Evolutionary conservation across 2,113 vertebrate species (phyloP).

Genomic region (Cryptomyrus ogoouensis): DNA sequence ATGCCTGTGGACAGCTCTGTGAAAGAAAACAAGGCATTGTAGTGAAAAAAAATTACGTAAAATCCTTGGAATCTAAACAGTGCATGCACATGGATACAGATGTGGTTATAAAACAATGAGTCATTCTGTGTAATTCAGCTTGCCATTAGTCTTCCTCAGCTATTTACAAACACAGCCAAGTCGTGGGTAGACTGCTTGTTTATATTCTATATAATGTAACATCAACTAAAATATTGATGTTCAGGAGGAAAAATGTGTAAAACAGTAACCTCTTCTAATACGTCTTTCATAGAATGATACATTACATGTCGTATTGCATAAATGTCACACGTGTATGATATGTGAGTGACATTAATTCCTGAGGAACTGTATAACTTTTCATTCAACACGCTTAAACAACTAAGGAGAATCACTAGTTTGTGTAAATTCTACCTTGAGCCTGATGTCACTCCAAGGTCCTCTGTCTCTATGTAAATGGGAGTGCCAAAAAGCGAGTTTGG

Average conservation of each 20-base stretch:
- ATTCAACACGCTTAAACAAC: not conserved
- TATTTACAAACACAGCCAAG: not conserved
- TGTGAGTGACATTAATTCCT: not conserved
- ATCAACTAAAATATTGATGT: not conserved
- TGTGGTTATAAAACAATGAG: not conserved
- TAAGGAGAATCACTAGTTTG: not conserved
- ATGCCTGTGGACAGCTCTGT: not conserved
- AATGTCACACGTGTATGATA: not conserved
- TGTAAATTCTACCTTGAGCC: not conserved
- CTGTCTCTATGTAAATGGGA: not conserved
- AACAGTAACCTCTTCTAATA: not conserved
- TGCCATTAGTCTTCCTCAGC: not conserved
- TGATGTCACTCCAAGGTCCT: not conserved
- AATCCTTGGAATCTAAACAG: not conserved
- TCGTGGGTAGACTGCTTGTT: not conserved
- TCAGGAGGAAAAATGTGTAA: not conserved
- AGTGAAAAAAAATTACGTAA: not conserved
- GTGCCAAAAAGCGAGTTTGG: not conserved
- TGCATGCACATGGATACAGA: not conserved
- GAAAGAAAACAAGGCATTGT: not conserved
- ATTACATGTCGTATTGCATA: not conserved
- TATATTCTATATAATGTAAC: not conserved
- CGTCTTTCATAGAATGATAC: not conserved
- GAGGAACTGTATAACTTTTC: not conserved
- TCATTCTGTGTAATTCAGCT: not conserved